phyloP scores from a whole-genome alignment of 1,140 invertebrate genomes.

The Alviniconcha marisindica region DNA sequence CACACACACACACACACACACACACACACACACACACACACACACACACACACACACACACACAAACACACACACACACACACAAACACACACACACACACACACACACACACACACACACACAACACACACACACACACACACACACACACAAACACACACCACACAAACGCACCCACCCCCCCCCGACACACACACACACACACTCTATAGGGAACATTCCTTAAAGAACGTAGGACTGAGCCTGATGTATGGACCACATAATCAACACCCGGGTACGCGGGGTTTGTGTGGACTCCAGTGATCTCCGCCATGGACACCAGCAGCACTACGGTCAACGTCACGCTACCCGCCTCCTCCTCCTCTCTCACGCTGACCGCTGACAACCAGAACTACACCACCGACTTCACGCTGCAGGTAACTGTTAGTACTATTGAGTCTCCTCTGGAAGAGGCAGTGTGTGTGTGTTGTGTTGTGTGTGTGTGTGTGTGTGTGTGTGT shows the following conservation, averaged over 20 bases:
- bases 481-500: not conserved
- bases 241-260: too few relatives aligned
- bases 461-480: too few relatives aligned
- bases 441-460: not conserved
- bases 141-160: too few relatives aligned
- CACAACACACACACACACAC: too few relatives aligned
- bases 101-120: too few relatives aligned
- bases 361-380: not conserved
- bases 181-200: too few relatives aligned
- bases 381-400: not conserved
- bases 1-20: conserved; percentile 1
- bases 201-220: too few relatives aligned
- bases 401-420: conserved; percentile 6
- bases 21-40: conserved; percentile 17
- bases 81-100: too few relatives aligned
- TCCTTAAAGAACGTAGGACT: too few relatives aligned
- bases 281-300: not conserved
- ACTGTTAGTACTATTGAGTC: too few relatives aligned
- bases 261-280: too few relatives aligned
- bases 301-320: conserved; percentile 13
- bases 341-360: conserved; percentile 20
- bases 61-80: not conserved
- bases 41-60: conserved; percentile 1
- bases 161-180: too few relatives aligned
- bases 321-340: not conserved